Base-by-base conservation (phyloP, 2,113 vertebrate genomes). In the Australoheros scitulus region DNA sequence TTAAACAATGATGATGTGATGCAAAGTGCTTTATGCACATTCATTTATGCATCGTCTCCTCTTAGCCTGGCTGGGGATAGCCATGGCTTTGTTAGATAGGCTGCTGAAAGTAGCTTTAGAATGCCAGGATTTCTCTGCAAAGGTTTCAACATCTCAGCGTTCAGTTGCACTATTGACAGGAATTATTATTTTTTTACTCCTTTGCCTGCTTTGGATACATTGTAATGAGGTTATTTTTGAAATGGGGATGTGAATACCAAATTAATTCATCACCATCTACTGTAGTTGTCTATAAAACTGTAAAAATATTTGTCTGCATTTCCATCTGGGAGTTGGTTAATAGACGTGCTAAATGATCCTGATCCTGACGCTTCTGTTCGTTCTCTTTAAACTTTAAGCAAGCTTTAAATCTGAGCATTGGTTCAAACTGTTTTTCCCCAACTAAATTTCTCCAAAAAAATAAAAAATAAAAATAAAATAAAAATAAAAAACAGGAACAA, bases 1-100 rank as follows among this genome's bases (percentile, higher is more conserved):
- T 91, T 92, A 89, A 82, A 92, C 81, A 90, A 88, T 91, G 83
- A 89, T 86, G 82, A 90, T 90, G 89, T 88, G 87, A 92, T 88
- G 90, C 80, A 92, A 87, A 90, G 88, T 88, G 91, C 84, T 90
- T 88, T 83, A 88, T 88, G 85, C 81, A 76, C 91, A 90, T 92
- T 92, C 61, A 88, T 90, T 90, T 88, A 87, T 90, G 59, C 84
- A 78, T 79, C 29, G 47, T 80, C 70, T 87, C 75, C 65, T 79
- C 61, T 79, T 36, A 14, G 63, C 61, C 80, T 34, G 83, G 74
- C 80, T 79, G 81, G 76, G 78, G 80, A 85, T 41, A 75, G 70
- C 85, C 2, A 5, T 26, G 80, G 88, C 82, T 74, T 87, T 88
- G 80, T 87, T 61, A 85, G 88, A 84, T 36, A 52, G 83, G 63